Percentiles rank a stretch among this genome's conserved stretches.
These are phyloP conservation scores for Lasioglossum pauxillum DNA, from an alignment of 2,888 invertebrate species.

Conservation along the genomic window DNA sequence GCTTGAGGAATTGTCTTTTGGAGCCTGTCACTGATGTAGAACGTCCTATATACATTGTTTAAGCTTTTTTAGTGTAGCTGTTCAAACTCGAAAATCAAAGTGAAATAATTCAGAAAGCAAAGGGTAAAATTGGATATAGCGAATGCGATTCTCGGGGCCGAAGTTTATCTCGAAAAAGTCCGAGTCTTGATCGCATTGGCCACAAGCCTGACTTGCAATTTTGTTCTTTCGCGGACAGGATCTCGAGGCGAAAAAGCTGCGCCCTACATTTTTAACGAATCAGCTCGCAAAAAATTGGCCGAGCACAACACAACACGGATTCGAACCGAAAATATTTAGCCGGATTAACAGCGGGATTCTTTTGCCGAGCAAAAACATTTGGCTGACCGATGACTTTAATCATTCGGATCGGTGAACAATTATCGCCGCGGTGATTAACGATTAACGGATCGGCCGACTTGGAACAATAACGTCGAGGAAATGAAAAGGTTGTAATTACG, in stretches of 20 bases:
- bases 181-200: neutral
- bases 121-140: neutral
- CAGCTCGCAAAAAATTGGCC: neutral
- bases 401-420: conserved; percentile 13
- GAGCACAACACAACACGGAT: neutral
- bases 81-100: neutral
- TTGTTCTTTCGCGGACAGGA: neutral
- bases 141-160: neutral
- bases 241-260: neutral
- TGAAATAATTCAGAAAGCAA: neutral
- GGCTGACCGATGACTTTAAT: conserved; percentile 12
- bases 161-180: neutral
- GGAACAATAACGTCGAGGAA: conserved; percentile 27
- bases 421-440: conserved; percentile 1
- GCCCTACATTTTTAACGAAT: conserved; percentile 1
- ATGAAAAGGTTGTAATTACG: conserved; percentile 46
- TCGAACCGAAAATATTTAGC: neutral
- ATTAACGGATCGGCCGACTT: conserved; percentile 34
- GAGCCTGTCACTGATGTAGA: neutral
- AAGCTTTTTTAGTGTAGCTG: neutral
- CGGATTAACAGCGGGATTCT: neutral
- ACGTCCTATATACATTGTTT: neutral
- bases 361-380: neutral
- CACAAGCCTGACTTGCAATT: neutral
- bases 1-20: neutral